Evolutionary conservation across 2,113 vertebrate species (phyloP).

Genomic region (Orthochromis malagaraziensis): DNA sequence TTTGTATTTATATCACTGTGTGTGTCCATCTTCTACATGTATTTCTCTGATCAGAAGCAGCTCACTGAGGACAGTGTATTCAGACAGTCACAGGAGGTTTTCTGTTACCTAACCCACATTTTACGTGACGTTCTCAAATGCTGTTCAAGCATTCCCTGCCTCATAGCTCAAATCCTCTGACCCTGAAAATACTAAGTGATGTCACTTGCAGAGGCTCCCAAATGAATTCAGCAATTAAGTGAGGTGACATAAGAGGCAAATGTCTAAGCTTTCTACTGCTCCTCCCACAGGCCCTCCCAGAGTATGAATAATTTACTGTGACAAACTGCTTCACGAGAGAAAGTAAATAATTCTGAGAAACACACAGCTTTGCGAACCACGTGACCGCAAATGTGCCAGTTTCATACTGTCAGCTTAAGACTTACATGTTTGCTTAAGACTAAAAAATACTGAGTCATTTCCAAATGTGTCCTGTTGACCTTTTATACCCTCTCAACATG

Average conservation of each 20-base stretch:
- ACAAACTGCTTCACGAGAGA: neutral
- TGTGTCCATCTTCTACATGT: neutral
- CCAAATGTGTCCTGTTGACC: neutral
- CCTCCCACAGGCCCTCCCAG: neutral
- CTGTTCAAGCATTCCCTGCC: neutral
- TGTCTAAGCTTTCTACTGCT: conserved; percentile 15
- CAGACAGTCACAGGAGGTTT: neutral
- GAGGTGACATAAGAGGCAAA: neutral
- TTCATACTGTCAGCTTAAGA: neutral
- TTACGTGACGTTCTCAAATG: neutral
- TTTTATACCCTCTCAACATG: neutral
- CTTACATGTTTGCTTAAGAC: neutral
- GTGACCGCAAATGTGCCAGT: neutral
- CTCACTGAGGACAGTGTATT: neutral
- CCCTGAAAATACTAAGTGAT: neutral
- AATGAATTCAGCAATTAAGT: conserved; percentile 11
- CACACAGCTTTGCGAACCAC: neutral
- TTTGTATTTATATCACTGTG: neutral
- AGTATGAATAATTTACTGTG: conserved; percentile 6
- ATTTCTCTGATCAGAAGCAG: neutral
- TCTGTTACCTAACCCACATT: neutral
- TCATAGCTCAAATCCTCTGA: neutral
- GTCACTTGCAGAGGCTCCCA: neutral
- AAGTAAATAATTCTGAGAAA: neutral
- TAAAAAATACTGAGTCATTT: neutral